phyloP scores from a whole-genome alignment of 2,797 vertebrate genomes.

The Nasua narica region DNA sequence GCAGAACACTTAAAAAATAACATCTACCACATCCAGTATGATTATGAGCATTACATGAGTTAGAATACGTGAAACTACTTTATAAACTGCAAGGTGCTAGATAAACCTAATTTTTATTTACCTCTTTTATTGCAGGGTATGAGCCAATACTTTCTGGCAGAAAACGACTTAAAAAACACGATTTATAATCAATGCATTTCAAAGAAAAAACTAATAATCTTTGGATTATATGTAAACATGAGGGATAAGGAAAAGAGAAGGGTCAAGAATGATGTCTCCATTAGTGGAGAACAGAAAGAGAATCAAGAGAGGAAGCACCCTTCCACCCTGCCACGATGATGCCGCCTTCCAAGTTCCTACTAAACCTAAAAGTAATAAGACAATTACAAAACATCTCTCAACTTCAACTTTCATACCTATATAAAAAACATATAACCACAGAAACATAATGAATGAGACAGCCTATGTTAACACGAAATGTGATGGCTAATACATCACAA shows the following conservation, averaged over 20 bases:
- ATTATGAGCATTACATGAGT: background rate
- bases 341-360: background rate
- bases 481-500: background rate
- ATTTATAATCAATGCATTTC: conserved; percentile 18
- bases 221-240: background rate
- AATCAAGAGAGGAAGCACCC: background rate
- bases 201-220: background rate
- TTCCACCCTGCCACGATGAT: background rate
- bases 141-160: background rate
- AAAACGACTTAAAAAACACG: background rate
- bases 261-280: background rate
- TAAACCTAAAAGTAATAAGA: background rate
- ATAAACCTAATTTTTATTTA: conserved; percentile 25
- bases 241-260: background rate
- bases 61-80: background rate
- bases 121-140: background rate
- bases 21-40: background rate
- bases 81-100: background rate
- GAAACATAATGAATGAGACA: background rate
- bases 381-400: background rate
- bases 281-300: background rate
- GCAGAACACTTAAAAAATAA: background rate
- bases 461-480: background rate
- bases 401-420: conserved; percentile 16
- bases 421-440: conserved; percentile 6